phyloP scores from a whole-genome alignment of 2,113 vertebrate genomes.

The Oreochromis spilurus region DNA sequence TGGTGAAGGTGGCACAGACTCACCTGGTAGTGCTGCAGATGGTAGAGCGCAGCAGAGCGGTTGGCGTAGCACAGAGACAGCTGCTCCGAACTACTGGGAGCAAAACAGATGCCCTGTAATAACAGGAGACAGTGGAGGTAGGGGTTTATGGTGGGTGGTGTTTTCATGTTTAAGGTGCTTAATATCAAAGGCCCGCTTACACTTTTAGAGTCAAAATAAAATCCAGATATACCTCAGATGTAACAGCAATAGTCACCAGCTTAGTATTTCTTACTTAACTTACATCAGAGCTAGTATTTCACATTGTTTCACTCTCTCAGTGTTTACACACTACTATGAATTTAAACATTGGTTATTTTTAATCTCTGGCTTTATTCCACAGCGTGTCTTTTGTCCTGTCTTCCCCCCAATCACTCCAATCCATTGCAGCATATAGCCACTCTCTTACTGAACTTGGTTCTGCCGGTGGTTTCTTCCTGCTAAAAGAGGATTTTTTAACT shows the following conservation, averaged over 20 bases:
- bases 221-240: neutral
- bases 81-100: constrained; percentile 70
- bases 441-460: neutral
- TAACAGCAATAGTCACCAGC: neutral
- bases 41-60: constrained; percentile 86
- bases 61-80: constrained; percentile 88
- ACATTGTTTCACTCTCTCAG: neutral
- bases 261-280: neutral
- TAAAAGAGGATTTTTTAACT: neutral
- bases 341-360: neutral
- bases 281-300: neutral
- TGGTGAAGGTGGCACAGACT: neutral
- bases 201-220: neutral
- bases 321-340: neutral
- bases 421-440: neutral
- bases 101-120: constrained; percentile 80
- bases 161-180: neutral
- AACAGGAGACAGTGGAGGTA: neutral
- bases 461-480: neutral
- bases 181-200: neutral
- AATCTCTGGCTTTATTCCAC: neutral
- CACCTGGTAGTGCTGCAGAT: constrained; percentile 72
- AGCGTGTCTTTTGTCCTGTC: neutral
- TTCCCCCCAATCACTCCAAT: neutral
- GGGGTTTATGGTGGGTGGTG: neutral